phyloP scores from a whole-genome alignment of 2,113 vertebrate genomes.

The Garra rufa region DNA sequence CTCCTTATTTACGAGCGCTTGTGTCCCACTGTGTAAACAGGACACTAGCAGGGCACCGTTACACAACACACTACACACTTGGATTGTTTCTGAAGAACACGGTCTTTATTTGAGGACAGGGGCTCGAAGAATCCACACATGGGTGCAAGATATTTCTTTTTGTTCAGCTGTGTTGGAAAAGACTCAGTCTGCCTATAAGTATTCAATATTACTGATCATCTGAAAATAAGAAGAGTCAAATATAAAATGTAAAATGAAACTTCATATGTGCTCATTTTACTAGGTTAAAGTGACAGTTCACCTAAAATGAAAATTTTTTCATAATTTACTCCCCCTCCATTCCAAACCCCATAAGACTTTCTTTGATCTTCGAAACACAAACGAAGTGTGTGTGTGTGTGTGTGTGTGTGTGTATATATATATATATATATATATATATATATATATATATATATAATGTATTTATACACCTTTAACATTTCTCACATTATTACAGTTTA shows the following conservation, averaged over 20 bases:
- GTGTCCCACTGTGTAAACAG: slow-evolving; percentile 66
- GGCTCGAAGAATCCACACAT: not conserved
- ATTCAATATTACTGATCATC: not conserved
- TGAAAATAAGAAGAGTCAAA: not conserved
- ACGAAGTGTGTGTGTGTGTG: too few relatives aligned
- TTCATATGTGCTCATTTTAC: not conserved
- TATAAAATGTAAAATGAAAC: not conserved
- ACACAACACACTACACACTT: slow-evolving; percentile 22
- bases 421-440: too few relatives aligned
- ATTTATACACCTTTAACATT: too few relatives aligned
- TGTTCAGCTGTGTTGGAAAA: too few relatives aligned
- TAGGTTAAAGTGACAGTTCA: not conserved
- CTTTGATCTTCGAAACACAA: not conserved
- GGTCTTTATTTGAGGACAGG: not conserved
- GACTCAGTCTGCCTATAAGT: too few relatives aligned
- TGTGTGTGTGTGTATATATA: too few relatives aligned
- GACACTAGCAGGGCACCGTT: slow-evolving; percentile 33
- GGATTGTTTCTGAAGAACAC: not conserved
- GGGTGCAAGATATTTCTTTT: too few relatives aligned
- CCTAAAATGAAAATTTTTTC: not conserved
- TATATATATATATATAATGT: too few relatives aligned
- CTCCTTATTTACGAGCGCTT: slow-evolving; percentile 71
- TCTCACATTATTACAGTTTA: too few relatives aligned
- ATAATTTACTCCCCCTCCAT: not conserved
- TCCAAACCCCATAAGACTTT: not conserved